Evolutionary conservation across 2,888 invertebrate species (phyloP).

Genomic region (Pomacea canaliculata): DNA sequence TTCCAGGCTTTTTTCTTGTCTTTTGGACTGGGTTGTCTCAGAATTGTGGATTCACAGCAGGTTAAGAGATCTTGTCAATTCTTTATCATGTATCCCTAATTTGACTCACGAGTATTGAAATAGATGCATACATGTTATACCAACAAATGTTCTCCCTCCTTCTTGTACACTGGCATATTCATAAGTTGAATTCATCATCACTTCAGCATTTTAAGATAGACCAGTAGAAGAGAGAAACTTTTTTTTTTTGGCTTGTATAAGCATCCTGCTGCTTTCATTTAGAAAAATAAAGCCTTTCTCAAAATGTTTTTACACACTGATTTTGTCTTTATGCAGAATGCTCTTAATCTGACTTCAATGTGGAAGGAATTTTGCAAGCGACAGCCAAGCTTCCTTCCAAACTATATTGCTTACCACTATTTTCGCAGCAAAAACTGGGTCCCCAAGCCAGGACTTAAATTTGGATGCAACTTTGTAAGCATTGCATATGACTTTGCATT

Average conservation of each 20-base stretch:
- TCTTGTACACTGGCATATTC: no score
- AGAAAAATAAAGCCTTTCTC: no score
- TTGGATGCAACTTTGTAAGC: slow-evolving; percentile 83
- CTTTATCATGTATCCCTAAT: no score
- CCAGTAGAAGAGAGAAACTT: neutral
- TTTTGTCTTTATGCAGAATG: slow-evolving; percentile 31
- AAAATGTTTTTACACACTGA: no score
- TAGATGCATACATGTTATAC: no score
- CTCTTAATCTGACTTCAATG: slow-evolving; percentile 47
- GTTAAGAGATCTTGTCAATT: slow-evolving; percentile 29
- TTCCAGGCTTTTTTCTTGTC: slow-evolving; percentile 59
- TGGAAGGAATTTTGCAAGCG: slow-evolving; percentile 54
- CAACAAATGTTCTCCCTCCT: no score
- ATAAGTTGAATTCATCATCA: neutral
- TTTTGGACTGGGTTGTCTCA: slow-evolving; percentile 59
- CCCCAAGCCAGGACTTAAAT: slow-evolving; percentile 88
- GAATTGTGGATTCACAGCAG: slow-evolving; percentile 42
- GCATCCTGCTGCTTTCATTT: no score
- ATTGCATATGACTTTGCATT: slow-evolving; percentile 28
- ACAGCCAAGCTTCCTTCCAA: slow-evolving; percentile 52
- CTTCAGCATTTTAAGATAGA: neutral
- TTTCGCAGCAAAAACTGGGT: slow-evolving; percentile 91
- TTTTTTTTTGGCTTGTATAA: neutral
- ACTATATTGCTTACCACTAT: slow-evolving; percentile 85
- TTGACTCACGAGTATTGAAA: no score